Evolutionary conservation across 2,888 invertebrate genomes (phyloP).

Genomic region (Parnassius glacialis): DNA sequence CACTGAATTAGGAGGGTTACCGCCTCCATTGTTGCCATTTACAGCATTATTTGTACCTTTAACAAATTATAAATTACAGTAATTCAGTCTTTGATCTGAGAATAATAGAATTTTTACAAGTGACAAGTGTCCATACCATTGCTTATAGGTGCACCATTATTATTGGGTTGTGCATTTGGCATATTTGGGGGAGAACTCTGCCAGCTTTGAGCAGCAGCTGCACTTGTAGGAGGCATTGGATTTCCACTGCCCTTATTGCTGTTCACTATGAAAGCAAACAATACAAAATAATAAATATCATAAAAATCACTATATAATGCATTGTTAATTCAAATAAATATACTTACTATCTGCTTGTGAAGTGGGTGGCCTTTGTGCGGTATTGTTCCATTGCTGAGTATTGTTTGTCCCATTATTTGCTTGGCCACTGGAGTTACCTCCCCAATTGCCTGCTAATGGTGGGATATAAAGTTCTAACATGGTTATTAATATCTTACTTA

Average conservation of each 20-base stretch:
- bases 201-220: constrained; percentile 67
- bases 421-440: constrained; percentile 70
- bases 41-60: constrained; percentile 65
- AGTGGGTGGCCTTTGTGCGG: constrained; percentile 74
- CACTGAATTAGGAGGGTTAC: constrained; percentile 66
- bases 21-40: constrained; percentile 68
- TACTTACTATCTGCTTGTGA: constrained; percentile 77
- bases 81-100: too few relatives aligned
- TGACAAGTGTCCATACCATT: constrained; percentile 50
- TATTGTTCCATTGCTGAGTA: constrained; percentile 77
- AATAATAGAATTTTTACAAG: too few relatives aligned
- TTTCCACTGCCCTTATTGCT: constrained; percentile 74
- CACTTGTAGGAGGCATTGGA: constrained; percentile 70
- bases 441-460: constrained; percentile 73
- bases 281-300: not conserved
- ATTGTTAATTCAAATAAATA: constrained; percentile 15
- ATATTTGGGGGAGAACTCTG: constrained; percentile 70
- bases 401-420: constrained; percentile 69
- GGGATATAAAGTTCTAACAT: constrained; percentile 22
- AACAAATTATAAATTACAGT: constrained; percentile 13
- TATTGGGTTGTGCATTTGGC: constrained; percentile 74
- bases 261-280: constrained; percentile 56
- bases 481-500: constrained; percentile 16
- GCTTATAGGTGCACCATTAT: constrained; percentile 70
- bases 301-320: too few relatives aligned